These are phyloP conservation scores for Gymnogyps californianus DNA, from an alignment of 2,113 vertebrate species.

Conservation along the genomic window DNA sequence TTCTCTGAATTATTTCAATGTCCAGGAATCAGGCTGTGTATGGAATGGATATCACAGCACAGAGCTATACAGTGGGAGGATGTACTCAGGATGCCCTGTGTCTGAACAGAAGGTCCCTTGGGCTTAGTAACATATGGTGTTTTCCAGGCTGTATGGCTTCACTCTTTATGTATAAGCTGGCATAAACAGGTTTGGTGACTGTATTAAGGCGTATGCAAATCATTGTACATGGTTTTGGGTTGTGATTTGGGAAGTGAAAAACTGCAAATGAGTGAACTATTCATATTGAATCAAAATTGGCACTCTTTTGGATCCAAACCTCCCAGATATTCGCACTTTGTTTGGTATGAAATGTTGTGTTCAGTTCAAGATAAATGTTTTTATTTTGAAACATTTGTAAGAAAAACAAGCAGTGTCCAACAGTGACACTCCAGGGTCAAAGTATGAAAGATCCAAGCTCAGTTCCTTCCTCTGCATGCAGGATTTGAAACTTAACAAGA, in stretches of 20 bases:
- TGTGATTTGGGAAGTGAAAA: neutral
- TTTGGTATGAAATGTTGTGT: neutral
- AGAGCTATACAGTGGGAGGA: neutral
- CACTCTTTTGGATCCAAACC: neutral
- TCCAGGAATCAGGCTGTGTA: neutral
- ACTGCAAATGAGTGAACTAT: neutral
- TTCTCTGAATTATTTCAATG: neutral
- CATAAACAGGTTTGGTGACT: neutral
- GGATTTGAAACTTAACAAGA: neutral
- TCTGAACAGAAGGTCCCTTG: neutral
- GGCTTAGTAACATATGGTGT: neutral
- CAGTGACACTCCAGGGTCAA: neutral
- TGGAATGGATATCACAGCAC: neutral
- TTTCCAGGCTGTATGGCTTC: neutral
- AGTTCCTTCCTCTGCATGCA: neutral
- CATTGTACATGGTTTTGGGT: accelerated
- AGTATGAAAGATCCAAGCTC: neutral
- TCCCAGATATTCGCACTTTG: neutral
- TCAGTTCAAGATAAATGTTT: neutral
- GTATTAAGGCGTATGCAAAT: neutral
- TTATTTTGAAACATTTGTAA: neutral
- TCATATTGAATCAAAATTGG: neutral
- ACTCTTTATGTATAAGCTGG: neutral
- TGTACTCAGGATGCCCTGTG: neutral
- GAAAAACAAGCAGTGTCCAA: neutral